These are phyloP conservation scores for Yoshiicerus persimilis DNA, from an alignment of 1,140 invertebrate genomes.

Conservation along the genomic window DNA sequence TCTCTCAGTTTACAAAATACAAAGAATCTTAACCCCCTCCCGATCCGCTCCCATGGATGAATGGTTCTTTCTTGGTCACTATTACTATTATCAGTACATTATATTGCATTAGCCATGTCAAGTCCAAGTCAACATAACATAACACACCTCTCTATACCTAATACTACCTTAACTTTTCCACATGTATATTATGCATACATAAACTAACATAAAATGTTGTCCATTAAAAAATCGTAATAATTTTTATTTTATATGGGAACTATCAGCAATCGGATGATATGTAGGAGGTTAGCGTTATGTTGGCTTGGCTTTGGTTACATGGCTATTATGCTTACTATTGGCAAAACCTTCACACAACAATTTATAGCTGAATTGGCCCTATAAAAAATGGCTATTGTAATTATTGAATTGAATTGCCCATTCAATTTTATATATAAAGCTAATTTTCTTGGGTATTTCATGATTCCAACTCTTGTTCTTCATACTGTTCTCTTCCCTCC, in stretches of 20 bases:
- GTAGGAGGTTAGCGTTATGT: slow-evolving; percentile 2
- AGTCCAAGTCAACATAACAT: not conserved
- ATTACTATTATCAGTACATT: not conserved
- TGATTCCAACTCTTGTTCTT: not conserved
- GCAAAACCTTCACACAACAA: not conserved
- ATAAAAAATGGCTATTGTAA: not conserved
- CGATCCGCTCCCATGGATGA: not conserved
- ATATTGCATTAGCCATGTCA: not conserved
- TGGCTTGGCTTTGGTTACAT: not conserved
- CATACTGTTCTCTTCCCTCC: not conserved
- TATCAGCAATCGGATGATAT: slow-evolving; percentile 3
- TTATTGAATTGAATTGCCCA: not conserved
- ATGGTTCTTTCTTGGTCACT: not conserved
- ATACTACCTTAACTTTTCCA: not conserved
- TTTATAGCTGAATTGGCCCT: not conserved
- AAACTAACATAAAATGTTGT: not conserved
- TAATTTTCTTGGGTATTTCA: not conserved
- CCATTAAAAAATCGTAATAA: not conserved
- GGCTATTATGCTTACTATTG: not conserved
- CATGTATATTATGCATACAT: not conserved
- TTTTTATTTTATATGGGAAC: not conserved
- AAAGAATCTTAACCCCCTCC: not conserved
- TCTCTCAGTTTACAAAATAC: too few relatives aligned
- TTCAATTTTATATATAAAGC: not conserved
- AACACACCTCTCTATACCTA: not conserved